Evolutionary conservation across 2,888 invertebrate genomes (phyloP), one percentile per base, ranked within the genome.

Genomic region (Acrobeloides nanus): DNA sequence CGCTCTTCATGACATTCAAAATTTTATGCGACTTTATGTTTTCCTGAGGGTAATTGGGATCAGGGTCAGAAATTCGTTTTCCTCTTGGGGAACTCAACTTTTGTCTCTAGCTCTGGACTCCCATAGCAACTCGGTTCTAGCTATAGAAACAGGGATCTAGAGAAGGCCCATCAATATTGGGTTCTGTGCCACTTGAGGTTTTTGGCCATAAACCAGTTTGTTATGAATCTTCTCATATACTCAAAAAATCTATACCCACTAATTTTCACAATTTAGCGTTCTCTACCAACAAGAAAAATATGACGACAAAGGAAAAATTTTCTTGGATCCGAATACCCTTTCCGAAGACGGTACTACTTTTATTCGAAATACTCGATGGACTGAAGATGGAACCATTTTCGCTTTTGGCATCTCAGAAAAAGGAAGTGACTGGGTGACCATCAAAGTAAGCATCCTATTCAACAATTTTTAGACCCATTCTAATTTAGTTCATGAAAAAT

Each of bases 391-490:
- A 12, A 80, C 81, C 67, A 83, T 83, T 23, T 84, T 87, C 77
- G 92, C 92, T 0, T 95, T 92, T 77, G 88, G 86, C 0, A 79
- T 95, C 1, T 89, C 89, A 60, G 82, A 83, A 53, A 88, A 87
- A 75, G 95, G 95, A 0, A 92, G 92, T 1, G 95, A 97, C 75
- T 95, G 95, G 95, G 83, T 84, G 59, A 87, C 86, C 40, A 87
- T 95, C 66, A 75, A 78, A 68, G 78, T 77, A 21, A 15, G 17
- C 21, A 23, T 6, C 43, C 25, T 15, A 35, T 47, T 34, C n/a
- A n/a, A n/a, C 5, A 10, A 24, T 38, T 35, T 35, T 15, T 10
- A 8, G 10, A 3, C 18, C 1, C 20, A 18, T 40, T 46, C 31
- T 32, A 17, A 53, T 61, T 53, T 38, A 72, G 68, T 64, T 74